Base-by-base conservation (phyloP, 1,140 invertebrate species). In the Leptinotarsa defecta region DNA sequence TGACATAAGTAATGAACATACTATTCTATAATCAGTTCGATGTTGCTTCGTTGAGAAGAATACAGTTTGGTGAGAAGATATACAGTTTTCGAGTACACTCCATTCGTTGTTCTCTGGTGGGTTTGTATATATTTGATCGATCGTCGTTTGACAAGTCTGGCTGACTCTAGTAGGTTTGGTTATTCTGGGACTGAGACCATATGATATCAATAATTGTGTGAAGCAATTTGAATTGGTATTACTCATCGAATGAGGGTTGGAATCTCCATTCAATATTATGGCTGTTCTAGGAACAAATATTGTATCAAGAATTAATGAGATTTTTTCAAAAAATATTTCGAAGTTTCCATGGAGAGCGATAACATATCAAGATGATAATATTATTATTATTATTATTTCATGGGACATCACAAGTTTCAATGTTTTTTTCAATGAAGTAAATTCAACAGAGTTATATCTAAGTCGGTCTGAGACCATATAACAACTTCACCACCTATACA, bases 81-180 rank as follows among this genome's bases (percentile, higher is more conserved):
- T 11, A 13, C 6, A 61, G 57, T 61, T 61, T 61, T 61, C 19
- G 57, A 64, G 63, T 64, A 64, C 63, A 64, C 5, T 19, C 63
- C 63, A 64, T 64, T 64, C 63, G 63, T 64, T 64, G 19, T 64
- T 64, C 57, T 64, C 63, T 64, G 63, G 63, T 64, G 1, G 19
- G 63, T 65, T 65, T 5, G 63, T 65, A 19, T 65, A 65, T 24
- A 65, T 65, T 65, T 65, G n/a, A 65, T 65, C 63, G 63, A 65
- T 20, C 17, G 63, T 65, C 63, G 63, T 65, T 65, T 65, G 63
- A 65, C 63, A 65, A 65, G 20, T 64, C 63, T 64, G 13, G 19
- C 63, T 64, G 63, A 64, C 63, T 65, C 63, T 65, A 65, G 13
- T 64, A 19, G 63, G 57, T 61, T 61, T 61, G 57, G 57, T 61